These are phyloP conservation scores for Drosophila truncata DNA, from an alignment of 1,140 invertebrate genomes.

Conservation along the genomic window DNA sequence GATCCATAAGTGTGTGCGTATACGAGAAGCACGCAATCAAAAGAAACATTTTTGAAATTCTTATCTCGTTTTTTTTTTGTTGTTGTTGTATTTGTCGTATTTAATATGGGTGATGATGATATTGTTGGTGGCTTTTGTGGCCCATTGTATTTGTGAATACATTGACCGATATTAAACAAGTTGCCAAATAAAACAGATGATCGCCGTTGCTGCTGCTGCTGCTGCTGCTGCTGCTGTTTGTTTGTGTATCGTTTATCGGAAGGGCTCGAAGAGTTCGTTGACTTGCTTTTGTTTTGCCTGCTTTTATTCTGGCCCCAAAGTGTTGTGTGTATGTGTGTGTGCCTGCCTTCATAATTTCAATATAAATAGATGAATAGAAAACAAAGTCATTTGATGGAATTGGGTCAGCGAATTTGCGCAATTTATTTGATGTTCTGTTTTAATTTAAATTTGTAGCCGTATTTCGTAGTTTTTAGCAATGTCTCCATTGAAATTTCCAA, in stretches of 20 bases:
- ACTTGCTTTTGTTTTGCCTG: slow-evolving; percentile 58
- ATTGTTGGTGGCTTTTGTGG: slow-evolving; percentile 11
- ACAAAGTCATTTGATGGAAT: slow-evolving; percentile 64
- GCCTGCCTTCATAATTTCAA: slow-evolving; percentile 54
- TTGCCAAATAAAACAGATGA: slow-evolving; percentile 65
- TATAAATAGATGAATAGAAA: slow-evolving; percentile 64
- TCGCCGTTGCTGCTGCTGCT: slow-evolving; percentile 8
- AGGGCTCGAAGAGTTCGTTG: slow-evolving; percentile 75
- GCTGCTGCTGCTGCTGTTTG: slow-evolving; percentile 4
- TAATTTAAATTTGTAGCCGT: slow-evolving; percentile 23
- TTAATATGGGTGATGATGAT: slow-evolving; percentile 39
- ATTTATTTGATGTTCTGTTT: slow-evolving; percentile 73
- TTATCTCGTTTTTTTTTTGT: slow-evolving; percentile 67
- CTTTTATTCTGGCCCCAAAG: slow-evolving; percentile 8
- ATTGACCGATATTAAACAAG: slow-evolving; percentile 84
- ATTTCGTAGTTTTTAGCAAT: slow-evolving; percentile 26
- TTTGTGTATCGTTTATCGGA: slow-evolving; percentile 22
- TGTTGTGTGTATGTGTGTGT: slow-evolving; percentile 3
- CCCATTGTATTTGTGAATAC: slow-evolving; percentile 63
- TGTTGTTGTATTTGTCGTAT: slow-evolving; percentile 8
- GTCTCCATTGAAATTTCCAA: slow-evolving; percentile 60
- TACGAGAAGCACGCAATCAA: slow-evolving; percentile 68
- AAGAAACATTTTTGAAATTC: slow-evolving; percentile 79
- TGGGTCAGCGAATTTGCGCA: slow-evolving; percentile 77
- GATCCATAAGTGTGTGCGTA: slow-evolving; percentile 9